A percentile compares a stretch with the other conserved stretches of the same genome.
Evolutionary conservation across 2,888 invertebrate species (phyloP).

Genomic region (Gnatocerus cornutus): DNA sequence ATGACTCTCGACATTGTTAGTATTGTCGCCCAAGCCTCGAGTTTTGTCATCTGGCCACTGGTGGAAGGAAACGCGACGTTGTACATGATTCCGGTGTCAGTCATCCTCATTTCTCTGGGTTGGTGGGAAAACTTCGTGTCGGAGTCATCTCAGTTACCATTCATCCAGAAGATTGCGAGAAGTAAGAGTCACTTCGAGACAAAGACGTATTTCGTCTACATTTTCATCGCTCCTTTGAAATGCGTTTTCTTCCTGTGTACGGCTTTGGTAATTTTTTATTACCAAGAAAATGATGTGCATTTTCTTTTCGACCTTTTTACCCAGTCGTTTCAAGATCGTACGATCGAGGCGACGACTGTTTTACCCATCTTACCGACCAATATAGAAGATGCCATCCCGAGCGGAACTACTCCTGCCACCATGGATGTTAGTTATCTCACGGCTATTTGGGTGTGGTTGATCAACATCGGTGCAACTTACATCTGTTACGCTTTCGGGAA

Average conservation of each 20-base stretch:
- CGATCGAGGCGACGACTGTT: constrained; percentile 74
- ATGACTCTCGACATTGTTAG: constrained; percentile 76
- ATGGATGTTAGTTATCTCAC: constrained; percentile 66
- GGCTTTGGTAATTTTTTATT: constrained; percentile 74
- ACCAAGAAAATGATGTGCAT: constrained; percentile 70
- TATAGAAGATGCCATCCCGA: constrained; percentile 58
- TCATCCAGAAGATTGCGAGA: constrained; percentile 68
- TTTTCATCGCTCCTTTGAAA: constrained; percentile 84
- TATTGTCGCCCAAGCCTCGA: constrained; percentile 78
- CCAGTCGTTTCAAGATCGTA: constrained; percentile 73
- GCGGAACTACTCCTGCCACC: constrained; percentile 49
- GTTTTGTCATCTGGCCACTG: constrained; percentile 81
- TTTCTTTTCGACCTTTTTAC: constrained; percentile 72
- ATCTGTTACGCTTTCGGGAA: constrained; percentile 81
- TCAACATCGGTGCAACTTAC: constrained; percentile 81
- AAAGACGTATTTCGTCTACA: constrained; percentile 81
- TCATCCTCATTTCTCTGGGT: constrained; percentile 81
- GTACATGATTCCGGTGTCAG: constrained; percentile 79
- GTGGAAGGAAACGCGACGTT: constrained; percentile 71
- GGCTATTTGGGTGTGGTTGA: constrained; percentile 76
- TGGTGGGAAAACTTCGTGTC: constrained; percentile 91
- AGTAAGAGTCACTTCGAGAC: constrained; percentile 62
- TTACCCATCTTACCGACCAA: constrained; percentile 69
- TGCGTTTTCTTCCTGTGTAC: constrained; percentile 80
- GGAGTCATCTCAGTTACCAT: constrained; percentile 63